Conservation (phyloP, 2,113 vertebrate species). For the Apeltes quadracus region DNA sequence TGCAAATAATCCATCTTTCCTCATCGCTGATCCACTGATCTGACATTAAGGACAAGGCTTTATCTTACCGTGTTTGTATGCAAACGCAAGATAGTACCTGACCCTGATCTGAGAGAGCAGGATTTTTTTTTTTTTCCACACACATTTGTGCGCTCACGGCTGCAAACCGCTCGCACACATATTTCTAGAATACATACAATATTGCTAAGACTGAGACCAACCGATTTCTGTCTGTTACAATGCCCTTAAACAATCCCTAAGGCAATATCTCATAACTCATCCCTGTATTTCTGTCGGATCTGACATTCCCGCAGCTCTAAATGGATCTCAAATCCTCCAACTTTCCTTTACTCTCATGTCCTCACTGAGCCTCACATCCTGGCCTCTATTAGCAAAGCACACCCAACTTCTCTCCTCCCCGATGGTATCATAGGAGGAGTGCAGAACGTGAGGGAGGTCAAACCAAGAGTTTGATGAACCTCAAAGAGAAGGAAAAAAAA, state of each 20-base stretch:
- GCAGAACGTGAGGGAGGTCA: conserved; percentile 11
- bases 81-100: conserved; percentile 34
- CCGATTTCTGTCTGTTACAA: conserved; percentile 50
- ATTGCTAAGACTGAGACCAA: conserved; percentile 41
- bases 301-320: conserved; percentile 26
- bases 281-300: conserved; percentile 30
- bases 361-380: conserved; percentile 1
- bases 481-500: conserved; percentile 12
- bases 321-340: conserved; percentile 32
- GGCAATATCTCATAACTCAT: conserved; percentile 58
- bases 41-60: conserved; percentile 60
- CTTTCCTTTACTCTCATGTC: conserved; percentile 38
- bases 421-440: neutral
- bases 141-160: neutral
- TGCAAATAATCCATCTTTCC: conserved; percentile 60
- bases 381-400: conserved; percentile 34
- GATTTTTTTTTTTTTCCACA: conserved; percentile 21
- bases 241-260: conserved; percentile 43
- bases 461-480: conserved; percentile 33
- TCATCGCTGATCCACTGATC: conserved; percentile 64
- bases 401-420: conserved; percentile 7
- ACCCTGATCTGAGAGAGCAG: conserved; percentile 49
- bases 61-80: conserved; percentile 32
- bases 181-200: conserved; percentile 18
- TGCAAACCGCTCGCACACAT: conserved; percentile 3